These are phyloP conservation scores for Macaria liturata DNA, from an alignment of 2,888 invertebrate species.

Conservation along the genomic window DNA sequence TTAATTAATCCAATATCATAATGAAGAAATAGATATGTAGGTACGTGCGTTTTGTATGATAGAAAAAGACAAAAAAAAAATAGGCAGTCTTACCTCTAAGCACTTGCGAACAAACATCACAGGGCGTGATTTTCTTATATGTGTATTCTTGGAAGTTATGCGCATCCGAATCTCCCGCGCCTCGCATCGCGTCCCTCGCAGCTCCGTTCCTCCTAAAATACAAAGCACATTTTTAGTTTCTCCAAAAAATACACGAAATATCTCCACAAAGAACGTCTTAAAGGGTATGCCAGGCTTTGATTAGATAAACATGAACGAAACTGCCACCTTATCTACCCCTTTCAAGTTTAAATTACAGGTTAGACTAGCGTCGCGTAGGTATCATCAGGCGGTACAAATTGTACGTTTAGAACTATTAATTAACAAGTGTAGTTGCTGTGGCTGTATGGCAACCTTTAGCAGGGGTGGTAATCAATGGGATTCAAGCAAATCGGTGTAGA, in stretches of 20 bases:
- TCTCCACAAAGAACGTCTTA: constrained; percentile 12
- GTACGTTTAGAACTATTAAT: constrained; percentile 6
- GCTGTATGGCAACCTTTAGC: constrained; percentile 25
- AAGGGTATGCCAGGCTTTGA: constrained; percentile 9
- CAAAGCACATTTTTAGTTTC: constrained; percentile 30
- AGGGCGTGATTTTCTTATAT: constrained; percentile 97
- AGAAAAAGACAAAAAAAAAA: too few relatives aligned
- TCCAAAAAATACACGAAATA: constrained; percentile 17
- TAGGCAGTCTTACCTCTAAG: constrained; percentile 86
- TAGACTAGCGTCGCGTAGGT: constrained; percentile 10
- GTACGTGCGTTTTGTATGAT: too few relatives aligned
- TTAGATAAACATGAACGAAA: constrained; percentile 13
- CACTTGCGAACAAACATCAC: constrained; percentile 96
- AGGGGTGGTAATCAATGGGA: constrained; percentile 39
- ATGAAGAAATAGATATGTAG: too few relatives aligned
- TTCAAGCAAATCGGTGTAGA: constrained; percentile 43
- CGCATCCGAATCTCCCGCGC: constrained; percentile 86
- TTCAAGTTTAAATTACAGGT: constrained; percentile 6
- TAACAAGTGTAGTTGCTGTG: constrained; percentile 5
- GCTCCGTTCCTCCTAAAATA: constrained; percentile 88
- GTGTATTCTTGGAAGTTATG: constrained; percentile 97
- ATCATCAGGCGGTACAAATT: constrained; percentile 8
- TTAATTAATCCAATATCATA: too few relatives aligned
- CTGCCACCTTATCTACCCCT: constrained; percentile 11
- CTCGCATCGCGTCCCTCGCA: constrained; percentile 83